Conservation (phyloP, 2,888 invertebrate species). For the Hymenopus coronatus region DNA sequence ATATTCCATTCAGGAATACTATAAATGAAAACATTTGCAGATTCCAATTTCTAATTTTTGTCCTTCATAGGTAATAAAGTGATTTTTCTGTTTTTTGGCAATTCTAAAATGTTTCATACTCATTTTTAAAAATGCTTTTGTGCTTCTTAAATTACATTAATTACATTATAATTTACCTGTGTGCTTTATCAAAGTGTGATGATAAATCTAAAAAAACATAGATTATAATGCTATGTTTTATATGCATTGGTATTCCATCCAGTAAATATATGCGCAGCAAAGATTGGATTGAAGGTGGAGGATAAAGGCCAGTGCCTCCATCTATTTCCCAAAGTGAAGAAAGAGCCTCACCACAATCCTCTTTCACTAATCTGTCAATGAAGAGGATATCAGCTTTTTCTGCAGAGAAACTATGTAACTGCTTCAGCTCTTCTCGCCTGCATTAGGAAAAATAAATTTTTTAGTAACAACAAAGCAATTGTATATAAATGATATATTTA, state of each 20-base stretch:
- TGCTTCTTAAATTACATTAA: too few species aligned
- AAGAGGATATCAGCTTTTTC: constrained; percentile 50
- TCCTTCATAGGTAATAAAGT: too few species aligned
- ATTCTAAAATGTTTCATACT: too few species aligned
- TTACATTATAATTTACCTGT: constrained; percentile 43
- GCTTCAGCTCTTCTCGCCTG: constrained; percentile 55
- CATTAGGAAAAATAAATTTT: neutral
- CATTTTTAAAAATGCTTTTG: too few species aligned
- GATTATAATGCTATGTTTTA: constrained; percentile 75
- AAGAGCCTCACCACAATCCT: constrained; percentile 56
- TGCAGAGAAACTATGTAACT: constrained; percentile 42
- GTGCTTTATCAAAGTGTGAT: constrained; percentile 61
- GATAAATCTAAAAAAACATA: constrained; percentile 82
- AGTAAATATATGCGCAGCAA: constrained; percentile 72
- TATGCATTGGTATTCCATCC: constrained; percentile 61
- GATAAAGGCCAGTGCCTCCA: constrained; percentile 65
- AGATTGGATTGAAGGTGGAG: constrained; percentile 78
- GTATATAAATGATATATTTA: too few species aligned
- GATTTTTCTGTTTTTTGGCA: too few species aligned
- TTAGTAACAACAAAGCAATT: neutral
- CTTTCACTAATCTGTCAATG: constrained; percentile 65
- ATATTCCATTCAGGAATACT: too few species aligned
- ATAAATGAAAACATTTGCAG: too few species aligned
- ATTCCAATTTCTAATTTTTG: too few species aligned
- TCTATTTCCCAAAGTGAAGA: constrained; percentile 62